Percentiles rank a stretch among this genome's conserved stretches.
Evolutionary conservation across 2,888 invertebrate genomes (phyloP).

Genomic region (Hyposoter dolosus): DNA sequence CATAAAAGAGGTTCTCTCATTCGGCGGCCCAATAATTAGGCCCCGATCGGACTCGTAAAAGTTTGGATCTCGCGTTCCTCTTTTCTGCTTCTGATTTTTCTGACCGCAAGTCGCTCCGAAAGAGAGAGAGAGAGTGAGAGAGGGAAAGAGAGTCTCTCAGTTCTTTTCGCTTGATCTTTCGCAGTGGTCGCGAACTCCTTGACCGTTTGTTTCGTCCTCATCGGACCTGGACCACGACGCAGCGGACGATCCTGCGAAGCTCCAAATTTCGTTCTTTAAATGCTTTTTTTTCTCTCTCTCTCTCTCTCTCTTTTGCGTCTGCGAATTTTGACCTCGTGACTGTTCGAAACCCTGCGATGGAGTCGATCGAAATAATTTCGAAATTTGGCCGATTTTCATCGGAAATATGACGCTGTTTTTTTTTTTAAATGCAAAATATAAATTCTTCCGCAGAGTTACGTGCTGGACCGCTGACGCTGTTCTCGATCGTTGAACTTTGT

Average conservation of each 20-base stretch:
- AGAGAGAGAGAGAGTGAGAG: not conserved
- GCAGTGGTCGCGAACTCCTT: conserved; percentile 31
- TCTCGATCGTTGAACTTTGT: not conserved
- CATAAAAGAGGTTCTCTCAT: conserved; percentile 61
- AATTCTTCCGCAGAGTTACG: not conserved
- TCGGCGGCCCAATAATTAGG: conserved; percentile 81
- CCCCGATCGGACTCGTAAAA: conserved; percentile 82
- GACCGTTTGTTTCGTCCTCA: conserved; percentile 36
- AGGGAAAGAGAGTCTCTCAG: conserved; percentile 5
- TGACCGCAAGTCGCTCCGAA: conserved; percentile 31
- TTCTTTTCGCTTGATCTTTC: conserved; percentile 4
- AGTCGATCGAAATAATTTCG: not conserved
- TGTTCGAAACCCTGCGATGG: not conserved
- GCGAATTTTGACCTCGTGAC: conserved; percentile 48
- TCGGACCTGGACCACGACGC: conserved; percentile 24
- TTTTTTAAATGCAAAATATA: not conserved
- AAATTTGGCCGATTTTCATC: not conserved
- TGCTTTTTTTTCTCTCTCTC: not conserved
- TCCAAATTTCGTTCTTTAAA: conserved; percentile 38
- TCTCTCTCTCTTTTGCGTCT: not conserved
- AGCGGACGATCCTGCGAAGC: conserved; percentile 25
- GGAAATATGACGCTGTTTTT: not conserved
- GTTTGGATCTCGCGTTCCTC: conserved; percentile 66
- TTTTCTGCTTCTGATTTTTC: conserved; percentile 56
- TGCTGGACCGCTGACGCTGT: not conserved